Evolutionary conservation across 2,113 vertebrate species (phyloP).

Genomic region (Bubo bubo): DNA sequence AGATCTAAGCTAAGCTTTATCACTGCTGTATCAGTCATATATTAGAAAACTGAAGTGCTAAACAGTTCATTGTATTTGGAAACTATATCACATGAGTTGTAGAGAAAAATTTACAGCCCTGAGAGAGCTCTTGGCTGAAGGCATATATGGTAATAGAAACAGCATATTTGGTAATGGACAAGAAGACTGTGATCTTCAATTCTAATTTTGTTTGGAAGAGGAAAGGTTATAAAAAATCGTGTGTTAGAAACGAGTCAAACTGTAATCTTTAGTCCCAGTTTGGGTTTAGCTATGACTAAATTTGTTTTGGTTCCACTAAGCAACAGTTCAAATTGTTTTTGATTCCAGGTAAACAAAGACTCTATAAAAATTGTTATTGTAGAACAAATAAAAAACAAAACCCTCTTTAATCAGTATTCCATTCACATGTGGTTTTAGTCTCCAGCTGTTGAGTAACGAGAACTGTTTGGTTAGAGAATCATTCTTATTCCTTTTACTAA

Average conservation of each 20-base stretch:
- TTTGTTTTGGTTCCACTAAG: neutral
- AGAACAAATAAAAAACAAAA: neutral
- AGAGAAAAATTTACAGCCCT: neutral
- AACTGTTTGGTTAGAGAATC: neutral
- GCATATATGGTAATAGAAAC: neutral
- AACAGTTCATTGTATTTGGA: neutral
- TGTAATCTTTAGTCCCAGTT: neutral
- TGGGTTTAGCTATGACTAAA: neutral
- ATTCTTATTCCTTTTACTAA: neutral
- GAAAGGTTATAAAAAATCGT: neutral
- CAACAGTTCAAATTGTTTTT: neutral
- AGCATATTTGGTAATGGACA: neutral
- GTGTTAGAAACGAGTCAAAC: neutral
- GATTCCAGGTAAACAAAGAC: neutral
- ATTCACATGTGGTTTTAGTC: neutral
- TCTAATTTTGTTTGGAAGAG: neutral
- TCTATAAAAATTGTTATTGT: neutral
- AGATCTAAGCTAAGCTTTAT: neutral
- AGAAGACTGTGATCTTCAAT: neutral
- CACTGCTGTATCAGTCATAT: neutral
- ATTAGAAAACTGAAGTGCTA: neutral
- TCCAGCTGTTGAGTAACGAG: neutral
- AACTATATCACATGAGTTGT: neutral
- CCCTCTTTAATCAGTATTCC: neutral
- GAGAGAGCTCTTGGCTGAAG: neutral